Percentiles rank a stretch among this genome's conserved stretches.
phyloP scores from a whole-genome alignment of 2,113 vertebrate species.

The Sminthopsis crassicaudata region DNA sequence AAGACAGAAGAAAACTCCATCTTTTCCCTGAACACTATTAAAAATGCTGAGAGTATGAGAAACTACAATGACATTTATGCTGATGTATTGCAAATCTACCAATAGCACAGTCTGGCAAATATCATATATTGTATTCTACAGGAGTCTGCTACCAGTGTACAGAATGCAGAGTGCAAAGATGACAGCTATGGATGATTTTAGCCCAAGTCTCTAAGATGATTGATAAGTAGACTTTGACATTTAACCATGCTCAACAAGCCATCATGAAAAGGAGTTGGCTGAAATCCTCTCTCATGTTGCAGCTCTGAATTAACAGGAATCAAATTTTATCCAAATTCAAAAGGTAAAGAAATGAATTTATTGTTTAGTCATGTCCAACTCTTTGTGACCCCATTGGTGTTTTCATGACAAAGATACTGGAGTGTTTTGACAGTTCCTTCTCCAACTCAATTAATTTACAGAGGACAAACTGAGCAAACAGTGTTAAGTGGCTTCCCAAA shows the following conservation, averaged over 20 bases:
- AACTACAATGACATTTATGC: constrained; percentile 97
- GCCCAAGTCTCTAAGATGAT: constrained; percentile 99
- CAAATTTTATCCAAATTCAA: background rate
- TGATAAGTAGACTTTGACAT: constrained; percentile 96
- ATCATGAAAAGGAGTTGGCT: constrained; percentile 98
- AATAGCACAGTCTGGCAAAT: constrained; percentile 95
- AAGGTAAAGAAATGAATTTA: background rate
- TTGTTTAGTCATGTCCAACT: background rate
- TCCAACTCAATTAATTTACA: background rate
- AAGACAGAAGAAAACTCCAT: constrained; percentile 92
- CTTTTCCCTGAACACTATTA: constrained; percentile 91
- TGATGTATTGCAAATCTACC: constrained; percentile 97
- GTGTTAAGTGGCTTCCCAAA: background rate
- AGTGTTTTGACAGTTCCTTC: background rate
- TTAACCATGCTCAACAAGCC: constrained; percentile 97
- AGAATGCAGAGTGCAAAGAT: constrained; percentile 99
- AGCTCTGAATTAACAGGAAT: constrained; percentile 85
- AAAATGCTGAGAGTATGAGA: constrained; percentile 91
- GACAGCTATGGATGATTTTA: constrained; percentile 97
- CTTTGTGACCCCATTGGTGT: no score
- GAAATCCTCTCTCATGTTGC: constrained; percentile 99
- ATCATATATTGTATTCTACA: constrained; percentile 93
- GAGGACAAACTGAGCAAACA: background rate
- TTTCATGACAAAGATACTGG: background rate
- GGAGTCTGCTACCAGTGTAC: constrained; percentile 95